Percentiles rank a stretch among this genome's conserved stretches.
Evolutionary conservation across 2,113 vertebrate species (phyloP).

Genomic region (Nansenia antarctica): DNA sequence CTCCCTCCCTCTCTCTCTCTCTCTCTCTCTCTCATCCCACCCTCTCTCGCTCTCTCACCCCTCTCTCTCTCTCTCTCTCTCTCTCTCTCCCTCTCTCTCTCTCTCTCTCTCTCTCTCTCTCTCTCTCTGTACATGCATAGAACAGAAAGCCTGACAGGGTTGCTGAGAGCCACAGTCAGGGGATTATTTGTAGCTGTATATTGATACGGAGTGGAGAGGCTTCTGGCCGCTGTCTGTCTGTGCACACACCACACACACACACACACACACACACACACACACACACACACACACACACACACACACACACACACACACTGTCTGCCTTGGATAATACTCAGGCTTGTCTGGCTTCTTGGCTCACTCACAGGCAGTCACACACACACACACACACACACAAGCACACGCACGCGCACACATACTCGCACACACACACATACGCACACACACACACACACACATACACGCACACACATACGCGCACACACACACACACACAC

Average conservation of each 20-base stretch:
- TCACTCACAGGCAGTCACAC: not conserved
- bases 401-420: no score
- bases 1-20: no score
- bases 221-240: not conserved
- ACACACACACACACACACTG: not conserved
- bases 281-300: no score
- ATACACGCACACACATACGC: not conserved
- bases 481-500: not conserved
- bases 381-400: not conserved
- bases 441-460: not conserved
- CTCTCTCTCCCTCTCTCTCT: not conserved
- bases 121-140: not conserved
- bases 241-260: conserved; percentile 1
- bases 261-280: not conserved
- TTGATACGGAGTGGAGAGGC: conserved; percentile 5
- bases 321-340: not conserved
- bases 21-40: not conserved
- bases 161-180: conserved; percentile 14
- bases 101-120: not conserved
- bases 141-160: not conserved
- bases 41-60: no score
- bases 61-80: not conserved
- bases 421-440: not conserved
- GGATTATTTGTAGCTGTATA: conserved; percentile 18
- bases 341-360: not conserved